Evolutionary conservation across 2,113 vertebrate genomes (phyloP), one percentile per base, ranked within the genome.

Genomic region (Tachycineta bicolor): DNA sequence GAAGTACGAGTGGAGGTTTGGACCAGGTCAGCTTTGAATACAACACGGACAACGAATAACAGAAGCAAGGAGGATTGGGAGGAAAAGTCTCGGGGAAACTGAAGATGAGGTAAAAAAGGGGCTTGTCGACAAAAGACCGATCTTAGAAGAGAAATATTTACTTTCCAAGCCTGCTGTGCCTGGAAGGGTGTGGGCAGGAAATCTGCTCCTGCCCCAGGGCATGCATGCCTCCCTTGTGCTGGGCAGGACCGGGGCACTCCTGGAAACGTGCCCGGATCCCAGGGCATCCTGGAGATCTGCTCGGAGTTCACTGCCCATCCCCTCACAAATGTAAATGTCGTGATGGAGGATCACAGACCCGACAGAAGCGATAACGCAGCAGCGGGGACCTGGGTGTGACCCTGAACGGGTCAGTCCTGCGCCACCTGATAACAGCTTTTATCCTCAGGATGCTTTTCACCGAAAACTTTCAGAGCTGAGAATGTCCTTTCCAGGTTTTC

Each of bases 291-390:
- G 87, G 14, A 53, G 37, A n/a, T 14, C 60, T 2, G 28, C 79
- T 29, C 53, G 1, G 43, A 29, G 55, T 0, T 59, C 86, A 2
- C 16, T 12, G 75, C 52, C 43, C 53, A 20, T 7, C 59, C 83
- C n/a, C 87, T 92, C 92, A 46, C 59, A 63, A 59, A 52, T 86
- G 93, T 1, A 95, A 96, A 96, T 81, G 87, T 2, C 0, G 19
- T 1, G 24, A 18, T 29, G 49, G 41, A 10, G 29, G 78, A 43
- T 18, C 47, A 53, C 16, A 26, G 23, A n/a, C 1, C 29, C 13
- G 0, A 2, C 10, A 14, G 4, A 46, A 18, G 3, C 11, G 22
- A 20, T 37, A 31, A 4, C 1, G 0, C 25, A 1, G 29, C 5
- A 3, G 23, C 3, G 87, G 60, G 46, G 8, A n/a, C 5, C 43